phyloP scores from a whole-genome alignment of 2,888 invertebrate genomes.

The Uloborus plumipes region DNA sequence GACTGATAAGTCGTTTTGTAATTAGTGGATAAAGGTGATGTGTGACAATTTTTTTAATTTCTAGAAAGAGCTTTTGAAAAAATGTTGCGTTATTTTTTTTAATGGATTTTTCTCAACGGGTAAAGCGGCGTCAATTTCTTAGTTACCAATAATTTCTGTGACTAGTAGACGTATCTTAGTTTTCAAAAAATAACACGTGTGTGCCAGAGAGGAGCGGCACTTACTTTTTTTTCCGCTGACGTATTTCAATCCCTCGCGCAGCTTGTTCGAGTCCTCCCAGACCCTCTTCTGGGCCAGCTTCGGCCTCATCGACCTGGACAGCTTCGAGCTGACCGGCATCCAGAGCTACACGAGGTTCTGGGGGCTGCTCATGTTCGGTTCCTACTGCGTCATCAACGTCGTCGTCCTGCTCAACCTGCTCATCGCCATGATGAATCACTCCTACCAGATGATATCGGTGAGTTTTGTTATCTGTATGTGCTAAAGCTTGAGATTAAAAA shows the following conservation, averaged over 20 bases:
- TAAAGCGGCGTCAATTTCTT: no score
- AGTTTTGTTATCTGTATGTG: constrained; percentile 67
- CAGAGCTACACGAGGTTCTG: constrained; percentile 97
- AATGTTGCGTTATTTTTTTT: no score
- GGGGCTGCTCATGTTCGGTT: constrained; percentile 99
- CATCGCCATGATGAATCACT: constrained; percentile 99
- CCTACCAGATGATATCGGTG: constrained; percentile 97
- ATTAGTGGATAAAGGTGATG: no score
- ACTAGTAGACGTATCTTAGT: no score
- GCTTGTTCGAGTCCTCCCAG: constrained; percentile 96
- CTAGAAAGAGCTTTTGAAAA: no score
- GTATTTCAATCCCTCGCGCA: constrained; percentile 74
- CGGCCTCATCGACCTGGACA: constrained; percentile 94
- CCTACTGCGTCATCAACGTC: constrained; percentile 96
- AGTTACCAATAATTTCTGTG: no score
- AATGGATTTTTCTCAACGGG: no score
- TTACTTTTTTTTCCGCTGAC: neutral
- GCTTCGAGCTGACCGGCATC: constrained; percentile 94
- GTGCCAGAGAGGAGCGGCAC: no score
- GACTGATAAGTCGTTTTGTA: no score
- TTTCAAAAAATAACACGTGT: no score
- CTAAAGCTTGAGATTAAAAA: no score
- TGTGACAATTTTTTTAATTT: no score
- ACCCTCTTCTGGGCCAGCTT: constrained; percentile 99
- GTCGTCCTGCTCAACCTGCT: constrained; percentile 96